These are phyloP conservation scores for Sebastes dallii DNA, from an alignment of 2,797 vertebrate genomes.

Conservation along the genomic window DNA sequence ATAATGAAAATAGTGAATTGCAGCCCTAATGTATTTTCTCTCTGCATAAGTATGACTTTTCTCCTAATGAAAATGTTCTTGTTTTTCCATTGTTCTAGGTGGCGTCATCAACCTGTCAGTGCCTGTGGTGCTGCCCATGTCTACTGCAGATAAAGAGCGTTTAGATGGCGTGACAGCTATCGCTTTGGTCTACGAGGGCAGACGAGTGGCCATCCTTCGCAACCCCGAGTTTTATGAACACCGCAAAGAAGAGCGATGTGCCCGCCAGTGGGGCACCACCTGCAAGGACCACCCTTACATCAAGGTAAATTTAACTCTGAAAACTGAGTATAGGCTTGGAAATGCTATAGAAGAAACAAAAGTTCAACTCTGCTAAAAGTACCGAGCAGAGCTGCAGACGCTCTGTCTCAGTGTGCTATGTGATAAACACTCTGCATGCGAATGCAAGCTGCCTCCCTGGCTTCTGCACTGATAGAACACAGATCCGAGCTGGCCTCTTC, in stretches of 20 bases:
- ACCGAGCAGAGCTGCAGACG: conserved; percentile 29
- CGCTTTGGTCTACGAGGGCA: conserved; percentile 88
- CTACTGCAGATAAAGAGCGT: conserved; percentile 89
- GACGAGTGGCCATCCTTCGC: conserved; percentile 93
- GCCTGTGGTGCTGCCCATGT: conserved; percentile 92
- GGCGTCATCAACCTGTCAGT: conserved; percentile 97
- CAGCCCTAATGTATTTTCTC: neutral
- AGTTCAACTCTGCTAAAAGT: conserved; percentile 2
- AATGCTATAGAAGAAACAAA: neutral
- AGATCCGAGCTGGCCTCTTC: conserved; percentile 56
- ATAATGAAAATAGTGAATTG: neutral
- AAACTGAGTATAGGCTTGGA: neutral
- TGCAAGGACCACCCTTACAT: conserved; percentile 98
- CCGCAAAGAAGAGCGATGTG: conserved; percentile 96
- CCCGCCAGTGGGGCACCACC: conserved; percentile 95
- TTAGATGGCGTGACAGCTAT: conserved; percentile 91
- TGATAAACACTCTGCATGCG: conserved; percentile 58
- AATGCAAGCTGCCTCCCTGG: conserved; percentile 43
- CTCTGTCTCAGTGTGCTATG: conserved; percentile 25
- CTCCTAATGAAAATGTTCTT: neutral
- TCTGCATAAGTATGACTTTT: neutral
- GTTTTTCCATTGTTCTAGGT: conserved; percentile 74
- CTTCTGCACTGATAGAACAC: conserved; percentile 57
- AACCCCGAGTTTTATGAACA: conserved; percentile 97
- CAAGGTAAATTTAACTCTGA: conserved; percentile 83